Percentiles rank a stretch among this genome's conserved stretches.
Evolutionary conservation across 2,113 vertebrate species (phyloP).

Genomic region (Pseudopodoces humilis): DNA sequence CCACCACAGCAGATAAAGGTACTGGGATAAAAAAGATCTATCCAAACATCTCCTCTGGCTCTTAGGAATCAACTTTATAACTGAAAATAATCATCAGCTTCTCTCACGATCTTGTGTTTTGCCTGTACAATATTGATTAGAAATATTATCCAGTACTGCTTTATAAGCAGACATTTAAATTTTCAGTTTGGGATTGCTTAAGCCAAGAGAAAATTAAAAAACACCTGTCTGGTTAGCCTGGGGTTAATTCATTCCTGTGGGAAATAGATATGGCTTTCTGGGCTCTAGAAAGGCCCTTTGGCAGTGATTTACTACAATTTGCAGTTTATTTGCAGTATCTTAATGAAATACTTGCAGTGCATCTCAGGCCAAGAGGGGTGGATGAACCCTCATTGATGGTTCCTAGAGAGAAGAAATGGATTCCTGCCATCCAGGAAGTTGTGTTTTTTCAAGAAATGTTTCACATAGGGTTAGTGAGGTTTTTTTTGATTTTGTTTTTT

Average conservation of each 20-base stretch:
- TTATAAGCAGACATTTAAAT: background rate
- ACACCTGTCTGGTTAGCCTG: background rate
- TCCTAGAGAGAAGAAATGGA: background rate
- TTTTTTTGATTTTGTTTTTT: background rate
- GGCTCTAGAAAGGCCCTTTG: background rate
- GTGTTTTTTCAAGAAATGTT: background rate
- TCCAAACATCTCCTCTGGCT: background rate
- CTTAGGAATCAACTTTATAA: background rate
- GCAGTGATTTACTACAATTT: background rate
- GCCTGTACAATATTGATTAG: background rate
- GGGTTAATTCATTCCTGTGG: background rate
- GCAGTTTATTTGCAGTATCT: background rate
- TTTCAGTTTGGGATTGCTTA: background rate
- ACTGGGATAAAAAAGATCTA: background rate
- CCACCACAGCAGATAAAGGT: constrained; percentile 93
- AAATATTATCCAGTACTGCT: background rate
- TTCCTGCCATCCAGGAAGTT: background rate
- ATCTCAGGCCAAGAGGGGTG: background rate
- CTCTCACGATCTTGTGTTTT: background rate
- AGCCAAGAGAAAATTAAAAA: background rate
- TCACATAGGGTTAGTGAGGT: background rate
- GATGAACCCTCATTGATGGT: background rate
- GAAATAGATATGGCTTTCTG: background rate
- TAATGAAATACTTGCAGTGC: background rate
- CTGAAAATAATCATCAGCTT: background rate